phyloP scores from a whole-genome alignment of 2,888 invertebrate genomes.

The Lasiommata megera region DNA sequence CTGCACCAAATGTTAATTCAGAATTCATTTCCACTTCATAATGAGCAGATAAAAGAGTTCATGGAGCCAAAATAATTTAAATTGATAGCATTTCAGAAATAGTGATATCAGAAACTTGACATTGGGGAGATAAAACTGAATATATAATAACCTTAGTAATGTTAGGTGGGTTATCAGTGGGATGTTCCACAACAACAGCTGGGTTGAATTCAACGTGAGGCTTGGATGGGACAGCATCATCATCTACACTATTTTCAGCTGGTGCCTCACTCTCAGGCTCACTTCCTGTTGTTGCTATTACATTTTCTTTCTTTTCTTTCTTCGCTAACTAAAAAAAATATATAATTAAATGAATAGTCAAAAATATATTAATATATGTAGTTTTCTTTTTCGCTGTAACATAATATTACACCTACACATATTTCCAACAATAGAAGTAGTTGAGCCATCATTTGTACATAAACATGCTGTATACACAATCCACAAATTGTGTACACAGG shows the following conservation, averaged over 20 bases:
- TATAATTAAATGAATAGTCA: neutral
- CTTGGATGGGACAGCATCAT: constrained; percentile 56
- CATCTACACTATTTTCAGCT: constrained; percentile 70
- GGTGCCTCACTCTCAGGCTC: constrained; percentile 72
- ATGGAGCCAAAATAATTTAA: constrained; percentile 11
- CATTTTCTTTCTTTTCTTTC: constrained; percentile 70
- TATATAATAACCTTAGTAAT: constrained; percentile 54
- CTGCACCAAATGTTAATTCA: constrained; percentile 15
- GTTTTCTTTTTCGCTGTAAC: no score
- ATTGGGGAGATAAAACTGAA: neutral
- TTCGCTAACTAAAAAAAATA: constrained; percentile 57
- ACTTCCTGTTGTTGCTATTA: constrained; percentile 57
- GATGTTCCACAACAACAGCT: constrained; percentile 83
- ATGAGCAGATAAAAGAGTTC: constrained; percentile 16
- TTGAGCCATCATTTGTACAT: no score
- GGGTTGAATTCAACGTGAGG: constrained; percentile 86
- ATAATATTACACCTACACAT: no score
- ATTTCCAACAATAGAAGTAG: no score
- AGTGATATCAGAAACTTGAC: neutral
- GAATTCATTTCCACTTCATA: constrained; percentile 17
- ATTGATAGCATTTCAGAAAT: constrained; percentile 7
- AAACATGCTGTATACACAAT: no score
- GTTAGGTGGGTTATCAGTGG: constrained; percentile 74
- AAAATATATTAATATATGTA: neutral
- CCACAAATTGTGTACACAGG: no score